Evolutionary conservation across 2,888 invertebrate genomes (phyloP), one percentile per base, ranked within the genome.

Genomic region (Timema cristinae): DNA sequence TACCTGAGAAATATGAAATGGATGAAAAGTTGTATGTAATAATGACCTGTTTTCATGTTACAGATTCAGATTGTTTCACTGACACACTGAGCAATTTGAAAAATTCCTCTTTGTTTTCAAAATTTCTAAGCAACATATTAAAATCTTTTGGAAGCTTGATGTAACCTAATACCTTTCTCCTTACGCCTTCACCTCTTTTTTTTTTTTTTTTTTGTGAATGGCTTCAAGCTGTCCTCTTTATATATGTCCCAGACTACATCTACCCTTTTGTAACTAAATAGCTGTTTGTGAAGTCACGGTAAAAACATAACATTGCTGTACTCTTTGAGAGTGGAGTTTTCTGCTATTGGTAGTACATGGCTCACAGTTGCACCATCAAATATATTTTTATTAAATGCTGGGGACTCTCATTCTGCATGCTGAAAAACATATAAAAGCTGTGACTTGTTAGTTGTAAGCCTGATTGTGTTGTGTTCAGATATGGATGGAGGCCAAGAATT

Each of bases 101-200:
- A 32, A 63, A 32, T 1, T 63, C 47, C 32, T 59, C n/a, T n/a
- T 63, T 63, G 16, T 63, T 63, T 6, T 32, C 13, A 47, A 5
- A 63, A 63, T 32, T 63, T 47, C 47, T 63, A 32, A 63, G 32
- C 13, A 63, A 63, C 63, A 47, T 63, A 32, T 32, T 63, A 47
- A 47, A 63, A 63, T 63, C 63, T 32, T 47, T 15, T 47, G 47
- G 47, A 63, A 63, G 59, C 15, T n/a, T 59, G 59, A n/a, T 59
- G 15, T 6, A 13, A 13, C n/a, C 15, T n/a, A n/a, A n/a, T n/a
- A 59, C 59, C 1, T 59, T 59, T 59, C 7, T n/a, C n/a, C 59
- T 59, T 59, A n/a, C 59, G 32, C 15, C 7, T 59, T 59, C 59
- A 59, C 15, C 16, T 59, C 59, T n/a, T 59, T 59, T 59, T 32